A percentile compares a stretch with the other conserved stretches of the same genome.
Evolutionary conservation across 2,113 vertebrate genomes (phyloP).

Genomic region (Rhinichthys klamathensis): DNA sequence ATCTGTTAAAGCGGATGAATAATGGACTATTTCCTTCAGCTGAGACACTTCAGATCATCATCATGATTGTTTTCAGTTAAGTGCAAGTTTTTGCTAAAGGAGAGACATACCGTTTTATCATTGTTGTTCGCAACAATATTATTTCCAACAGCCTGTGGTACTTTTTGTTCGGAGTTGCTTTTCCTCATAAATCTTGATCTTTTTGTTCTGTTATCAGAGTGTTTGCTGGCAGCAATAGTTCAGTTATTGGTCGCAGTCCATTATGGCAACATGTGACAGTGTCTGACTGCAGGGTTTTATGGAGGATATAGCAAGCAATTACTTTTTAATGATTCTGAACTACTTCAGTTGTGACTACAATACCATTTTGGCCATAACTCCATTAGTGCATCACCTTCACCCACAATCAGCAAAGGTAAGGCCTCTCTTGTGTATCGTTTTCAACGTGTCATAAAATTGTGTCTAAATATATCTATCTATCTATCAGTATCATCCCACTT

Average conservation of each 20-base stretch:
- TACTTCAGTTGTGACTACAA: slow-evolving; percentile 9
- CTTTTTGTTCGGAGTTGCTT: neutral
- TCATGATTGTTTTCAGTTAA: too few species aligned
- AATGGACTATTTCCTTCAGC: too few species aligned
- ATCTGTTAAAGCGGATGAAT: too few species aligned
- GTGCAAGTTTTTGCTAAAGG: neutral
- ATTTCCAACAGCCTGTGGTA: neutral
- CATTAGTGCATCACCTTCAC: slow-evolving; percentile 3
- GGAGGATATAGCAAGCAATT: neutral
- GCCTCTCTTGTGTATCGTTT: neutral
- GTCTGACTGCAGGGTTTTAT: slow-evolving; percentile 28
- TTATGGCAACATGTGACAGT: neutral
- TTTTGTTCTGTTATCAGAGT: slow-evolving; percentile 1
- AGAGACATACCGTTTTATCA: neutral
- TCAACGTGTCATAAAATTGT: neutral
- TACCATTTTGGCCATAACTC: neutral
- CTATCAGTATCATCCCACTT: neutral
- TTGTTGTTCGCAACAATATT: neutral
- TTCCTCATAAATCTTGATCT: neutral
- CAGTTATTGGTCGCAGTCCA: slow-evolving; percentile 23
- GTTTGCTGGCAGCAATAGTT: slow-evolving; percentile 4
- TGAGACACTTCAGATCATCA: too few species aligned
- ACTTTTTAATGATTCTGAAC: slow-evolving; percentile 20
- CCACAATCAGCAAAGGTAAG: neutral
- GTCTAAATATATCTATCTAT: neutral